Conservation (phyloP, 2,797 vertebrate species). For the Argentina silus region DNA sequence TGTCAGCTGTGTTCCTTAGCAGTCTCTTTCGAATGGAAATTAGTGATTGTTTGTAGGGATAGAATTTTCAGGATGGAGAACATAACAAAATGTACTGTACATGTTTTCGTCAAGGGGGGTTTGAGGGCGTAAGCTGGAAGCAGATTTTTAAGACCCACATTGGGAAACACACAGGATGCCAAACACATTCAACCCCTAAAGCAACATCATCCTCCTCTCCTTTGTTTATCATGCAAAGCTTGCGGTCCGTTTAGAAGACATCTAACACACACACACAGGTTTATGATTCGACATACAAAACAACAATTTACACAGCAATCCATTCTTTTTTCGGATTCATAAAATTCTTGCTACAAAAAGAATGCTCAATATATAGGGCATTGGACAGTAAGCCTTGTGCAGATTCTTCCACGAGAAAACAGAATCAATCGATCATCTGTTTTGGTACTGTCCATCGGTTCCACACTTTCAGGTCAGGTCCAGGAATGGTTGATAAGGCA, state of each 20-base stretch:
- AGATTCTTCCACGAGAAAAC: too few relatives aligned
- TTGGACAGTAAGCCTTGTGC: too few relatives aligned
- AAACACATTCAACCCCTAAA: conserved; percentile 54
- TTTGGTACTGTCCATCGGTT: too few relatives aligned
- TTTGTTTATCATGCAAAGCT: conserved; percentile 64
- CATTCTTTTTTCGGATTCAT: too few relatives aligned
- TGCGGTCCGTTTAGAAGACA: conserved; percentile 61
- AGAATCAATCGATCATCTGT: too few relatives aligned
- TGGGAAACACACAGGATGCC: conserved; percentile 53
- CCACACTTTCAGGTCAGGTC: too few relatives aligned
- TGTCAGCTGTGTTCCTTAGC: not conserved
- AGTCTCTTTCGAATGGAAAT: not conserved
- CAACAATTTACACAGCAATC: not conserved
- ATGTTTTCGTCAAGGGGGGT: conserved; percentile 56
- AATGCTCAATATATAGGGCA: too few relatives aligned
- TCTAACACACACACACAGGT: conserved; percentile 30
- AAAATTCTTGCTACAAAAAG: too few relatives aligned
- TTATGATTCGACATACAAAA: conserved; percentile 37
- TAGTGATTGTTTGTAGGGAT: not conserved
- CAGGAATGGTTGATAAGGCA: too few relatives aligned
- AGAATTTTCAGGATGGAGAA: not conserved
- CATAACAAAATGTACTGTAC: conserved; percentile 35
- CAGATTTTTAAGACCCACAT: conserved; percentile 58
- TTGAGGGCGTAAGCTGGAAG: conserved; percentile 55
- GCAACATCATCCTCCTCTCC: conserved; percentile 55